These are phyloP conservation scores for Rhabdophis nuchalis DNA, from an alignment of 2,797 vertebrate genomes.

Conservation along the genomic window DNA sequence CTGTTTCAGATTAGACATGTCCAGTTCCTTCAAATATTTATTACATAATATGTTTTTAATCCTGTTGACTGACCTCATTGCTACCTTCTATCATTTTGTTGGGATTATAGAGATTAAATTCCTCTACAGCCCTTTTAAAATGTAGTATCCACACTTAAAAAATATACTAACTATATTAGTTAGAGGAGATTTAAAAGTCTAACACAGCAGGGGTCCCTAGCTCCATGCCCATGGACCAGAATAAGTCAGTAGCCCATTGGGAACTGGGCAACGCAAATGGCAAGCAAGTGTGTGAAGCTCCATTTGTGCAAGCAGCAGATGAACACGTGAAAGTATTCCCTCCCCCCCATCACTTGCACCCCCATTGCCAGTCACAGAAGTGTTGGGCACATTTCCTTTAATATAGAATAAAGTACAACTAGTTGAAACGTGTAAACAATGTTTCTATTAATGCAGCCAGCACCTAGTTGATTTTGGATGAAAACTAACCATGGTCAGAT, in stretches of 20 bases:
- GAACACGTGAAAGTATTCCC: accelerated
- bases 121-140: not conserved
- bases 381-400: not conserved
- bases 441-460: not conserved
- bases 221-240: accelerated
- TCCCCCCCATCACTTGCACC: not conserved
- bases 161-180: not conserved
- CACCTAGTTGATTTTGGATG: not conserved
- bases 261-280: not conserved
- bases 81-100: not conserved
- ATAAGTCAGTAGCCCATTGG: not conserved
- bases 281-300: not conserved
- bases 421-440: not conserved
- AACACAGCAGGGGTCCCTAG: not conserved
- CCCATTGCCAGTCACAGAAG: not conserved
- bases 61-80: not conserved
- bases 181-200: not conserved
- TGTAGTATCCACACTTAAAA: not conserved
- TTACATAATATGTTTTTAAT: not conserved
- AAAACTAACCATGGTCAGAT: not conserved
- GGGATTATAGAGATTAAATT: not conserved
- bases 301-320: not conserved
- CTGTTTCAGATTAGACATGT: not conserved
- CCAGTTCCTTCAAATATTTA: not conserved
- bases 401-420: not conserved